phyloP scores from a whole-genome alignment of 2,113 vertebrate genomes.

The Triplophysa siluroides region DNA sequence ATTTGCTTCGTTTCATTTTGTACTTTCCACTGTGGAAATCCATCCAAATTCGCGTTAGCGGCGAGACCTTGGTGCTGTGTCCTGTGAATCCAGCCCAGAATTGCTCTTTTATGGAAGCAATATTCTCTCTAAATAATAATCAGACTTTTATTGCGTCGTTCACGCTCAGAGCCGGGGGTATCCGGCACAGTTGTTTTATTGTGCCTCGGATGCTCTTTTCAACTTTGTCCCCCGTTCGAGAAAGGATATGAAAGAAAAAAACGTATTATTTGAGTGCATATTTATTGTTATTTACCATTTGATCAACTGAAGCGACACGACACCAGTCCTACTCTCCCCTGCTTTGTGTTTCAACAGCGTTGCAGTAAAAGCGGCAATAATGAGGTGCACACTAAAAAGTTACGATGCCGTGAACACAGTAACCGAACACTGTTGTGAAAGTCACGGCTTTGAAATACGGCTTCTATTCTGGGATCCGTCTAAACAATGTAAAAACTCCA shows the following conservation, averaged over 20 bases:
- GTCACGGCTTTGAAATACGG: conserved; percentile 43
- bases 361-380: conserved; percentile 34
- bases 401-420: background rate
- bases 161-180: conserved; percentile 40
- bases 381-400: conserved; percentile 31
- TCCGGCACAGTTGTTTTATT: conserved; percentile 37
- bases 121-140: conserved; percentile 56
- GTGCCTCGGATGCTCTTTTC: conserved; percentile 43
- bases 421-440: conserved; percentile 30
- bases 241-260: conserved; percentile 27
- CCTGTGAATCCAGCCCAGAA: conserved; percentile 45
- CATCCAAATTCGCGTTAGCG: conserved; percentile 36
- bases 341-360: conserved; percentile 28
- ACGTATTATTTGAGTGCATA: conserved; percentile 32
- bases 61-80: conserved; percentile 35
- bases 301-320: conserved; percentile 30
- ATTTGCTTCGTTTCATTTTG: conserved; percentile 5
- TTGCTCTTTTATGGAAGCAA: conserved; percentile 53
- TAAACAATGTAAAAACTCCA: conserved; percentile 46
- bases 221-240: conserved; percentile 35
- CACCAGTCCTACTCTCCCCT: background rate
- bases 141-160: conserved; percentile 54
- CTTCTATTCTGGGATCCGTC: conserved; percentile 37
- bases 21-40: background rate
- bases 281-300: conserved; percentile 43